Evolutionary conservation across 2,113 vertebrate species (phyloP), one percentile per base, ranked within the genome.

Genomic region (Diadophis punctatus): DNA sequence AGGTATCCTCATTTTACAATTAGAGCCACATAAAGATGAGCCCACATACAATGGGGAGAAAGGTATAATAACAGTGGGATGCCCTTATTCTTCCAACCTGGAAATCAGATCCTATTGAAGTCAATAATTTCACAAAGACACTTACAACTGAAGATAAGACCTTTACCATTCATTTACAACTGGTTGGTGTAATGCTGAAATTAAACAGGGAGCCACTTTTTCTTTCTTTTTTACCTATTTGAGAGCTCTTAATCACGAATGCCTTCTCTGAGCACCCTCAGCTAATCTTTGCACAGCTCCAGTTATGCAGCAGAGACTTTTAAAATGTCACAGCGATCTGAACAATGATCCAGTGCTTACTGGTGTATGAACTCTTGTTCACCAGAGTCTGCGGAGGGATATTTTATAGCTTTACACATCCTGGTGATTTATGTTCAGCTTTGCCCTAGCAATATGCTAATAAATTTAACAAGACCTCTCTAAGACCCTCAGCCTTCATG

Each of bases 401-500:
- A 68, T 94, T 97, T 97, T 96, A 96, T 93, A 93, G 94, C 96
- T 94, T 95, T 93, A 87, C 94, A 87, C 93, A 95, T 92, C 95
- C 5, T 48, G 80, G 63, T 97, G 97, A 97, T 97, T 97, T 98
- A 97, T 34, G 90, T 93, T 0, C 88, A 91, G 25, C 95, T 96
- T 60, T 91, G 89, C 92, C 96, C 93, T 93, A 95, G 96, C 94
- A 56, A 94, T 58, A 58, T 85, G 93, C 95, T 91, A 95, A 97
- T 97, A 97, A 97, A 97, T 97, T 95, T 94, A 94, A 88, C 95
- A 91, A 95, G 96, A 96, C 87, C 93, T 87, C 86, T 91, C 89
- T 1, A 90, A 94, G 95, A 51, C 93, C 88, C 93, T 60, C 93
- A 94, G 22, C 4, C 89, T 93, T 10, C 87, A 0, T 91, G 86